These are phyloP conservation scores for Sula dactylatra DNA, from an alignment of 2,113 vertebrate genomes.

Conservation along the genomic window DNA sequence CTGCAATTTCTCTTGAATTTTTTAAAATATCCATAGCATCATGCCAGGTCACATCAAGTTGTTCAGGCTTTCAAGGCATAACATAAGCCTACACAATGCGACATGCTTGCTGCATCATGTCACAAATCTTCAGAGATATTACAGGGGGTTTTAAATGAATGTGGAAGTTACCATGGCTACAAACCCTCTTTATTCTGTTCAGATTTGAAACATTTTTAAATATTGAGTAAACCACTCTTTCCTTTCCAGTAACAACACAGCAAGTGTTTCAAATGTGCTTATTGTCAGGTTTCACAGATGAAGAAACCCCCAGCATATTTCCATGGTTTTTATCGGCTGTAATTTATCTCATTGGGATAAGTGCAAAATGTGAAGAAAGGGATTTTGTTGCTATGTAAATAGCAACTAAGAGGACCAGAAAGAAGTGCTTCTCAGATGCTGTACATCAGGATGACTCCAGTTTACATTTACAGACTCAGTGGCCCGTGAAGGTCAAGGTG, in stretches of 20 bases:
- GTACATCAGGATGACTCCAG: neutral
- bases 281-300: rapidly evolving
- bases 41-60: constrained; percentile 37
- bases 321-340: neutral
- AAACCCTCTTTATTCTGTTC: neutral
- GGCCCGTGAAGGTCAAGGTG: neutral
- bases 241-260: neutral
- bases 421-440: neutral
- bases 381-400: neutral
- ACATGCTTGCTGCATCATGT: constrained; percentile 36
- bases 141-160: neutral
- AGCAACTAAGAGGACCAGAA: neutral
- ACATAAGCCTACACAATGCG: constrained; percentile 15
- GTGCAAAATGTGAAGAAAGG: neutral
- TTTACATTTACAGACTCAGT: neutral
- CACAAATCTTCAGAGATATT: constrained; percentile 44
- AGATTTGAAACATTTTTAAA: neutral
- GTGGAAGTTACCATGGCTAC: constrained; percentile 50
- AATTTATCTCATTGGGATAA: neutral
- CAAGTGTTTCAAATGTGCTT: neutral
- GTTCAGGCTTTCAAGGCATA: constrained; percentile 12
- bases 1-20: neutral
- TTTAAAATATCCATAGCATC: neutral
- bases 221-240: neutral
- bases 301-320: neutral